Base-by-base conservation (phyloP, 2,888 invertebrate genomes). In the Sinelater perroti region DNA sequence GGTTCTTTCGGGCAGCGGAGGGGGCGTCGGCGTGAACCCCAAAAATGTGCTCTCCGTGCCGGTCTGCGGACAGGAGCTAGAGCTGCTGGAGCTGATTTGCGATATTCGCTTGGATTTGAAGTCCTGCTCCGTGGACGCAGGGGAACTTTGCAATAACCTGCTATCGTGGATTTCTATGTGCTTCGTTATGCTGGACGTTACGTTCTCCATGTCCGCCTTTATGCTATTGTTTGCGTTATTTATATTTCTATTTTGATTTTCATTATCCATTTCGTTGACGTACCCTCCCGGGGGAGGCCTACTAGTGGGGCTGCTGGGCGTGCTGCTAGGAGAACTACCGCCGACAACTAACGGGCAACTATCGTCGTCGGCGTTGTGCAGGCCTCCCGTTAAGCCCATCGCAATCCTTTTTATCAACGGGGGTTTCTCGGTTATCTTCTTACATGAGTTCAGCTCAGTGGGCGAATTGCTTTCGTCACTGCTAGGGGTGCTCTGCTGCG, bases 391-490 rank as follows among this genome's bases (percentile, higher is more conserved):
- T 61, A 91, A 79, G 1, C 90, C 91, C 83, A 91, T 87, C 45
- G 91, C 88, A 63, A 93, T 83, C 47, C 91, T 82, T 78, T 89
- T 90, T 71, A 85, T 84, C 71, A 93, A 82, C 46, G 91, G 91
- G 56, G 92, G 91, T 75, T 92, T 89, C 75, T 93, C 91, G 60
- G 85, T 83, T 74, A 93, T 85, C 70, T 91, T 83, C 75, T 91
- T 87, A 80, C 91, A 93, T 73, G 91, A 90, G 80, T 90, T 91
- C 77, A 92, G 83, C 81, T 93, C 93, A 45, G 91, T 91, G 38
- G 93, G 93, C 6, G 93, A 93, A 79, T 90, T 90, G 73, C 91
- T 91, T 80, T 93, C 93, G 77, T 93, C 92, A 67, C 91, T 92
- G 77, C 89, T 89, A 21, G 87, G 86, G 35, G 82, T 82, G 65